Base-by-base conservation (phyloP, 2,888 invertebrate species). In the Endomychus coccineus region DNA sequence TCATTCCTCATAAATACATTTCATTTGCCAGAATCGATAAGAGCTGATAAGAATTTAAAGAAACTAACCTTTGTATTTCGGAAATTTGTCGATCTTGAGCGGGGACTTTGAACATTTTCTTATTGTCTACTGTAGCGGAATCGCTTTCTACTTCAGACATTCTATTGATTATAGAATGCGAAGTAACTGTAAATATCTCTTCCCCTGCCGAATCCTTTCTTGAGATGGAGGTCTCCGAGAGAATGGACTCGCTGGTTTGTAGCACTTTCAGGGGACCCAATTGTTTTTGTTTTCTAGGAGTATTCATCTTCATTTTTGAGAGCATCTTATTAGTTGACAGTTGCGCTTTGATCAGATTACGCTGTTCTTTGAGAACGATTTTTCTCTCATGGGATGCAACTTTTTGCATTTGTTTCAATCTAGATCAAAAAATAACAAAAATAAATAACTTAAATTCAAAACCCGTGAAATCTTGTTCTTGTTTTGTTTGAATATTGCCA, bases 361-460 rank as follows among this genome's bases (percentile, higher is more conserved):
- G 62, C 47, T 74, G 72, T 44, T 71, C 69, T 49, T 69, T 69
- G 10, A 74, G 54, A 50, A 70, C 66, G 3, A 64, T 58, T 49
- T 71, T 73, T 6, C 74, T 62, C 50, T 74, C 71, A 40, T 70
- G 66, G 30, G 73, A 72, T 14, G 70, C 69, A 31, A 69, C 66
- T 52, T 72, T 69, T 49, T 74, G 71, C 41, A 69, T 62, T 50
- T 71, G 69, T 54, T 71, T 72, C 42, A 74, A 53, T 46, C 73
- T 72, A 43, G n/a, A n/a, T n/a, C n/a, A n/a, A n/a, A n/a, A n/a
- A n/a, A n/a, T n/a, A n/a, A n/a, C n/a, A n/a, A 36, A 52, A 34
- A 10, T 41, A 37, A 25, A 21, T 16, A 7, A 14, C 5, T 14
- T 21, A 7, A n/a, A 25, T 19, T 19, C 21, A 19, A 19, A n/a